These are phyloP conservation scores for Cyclopterus lumpus DNA, from an alignment of 2,797 vertebrate genomes.

Conservation along the genomic window DNA sequence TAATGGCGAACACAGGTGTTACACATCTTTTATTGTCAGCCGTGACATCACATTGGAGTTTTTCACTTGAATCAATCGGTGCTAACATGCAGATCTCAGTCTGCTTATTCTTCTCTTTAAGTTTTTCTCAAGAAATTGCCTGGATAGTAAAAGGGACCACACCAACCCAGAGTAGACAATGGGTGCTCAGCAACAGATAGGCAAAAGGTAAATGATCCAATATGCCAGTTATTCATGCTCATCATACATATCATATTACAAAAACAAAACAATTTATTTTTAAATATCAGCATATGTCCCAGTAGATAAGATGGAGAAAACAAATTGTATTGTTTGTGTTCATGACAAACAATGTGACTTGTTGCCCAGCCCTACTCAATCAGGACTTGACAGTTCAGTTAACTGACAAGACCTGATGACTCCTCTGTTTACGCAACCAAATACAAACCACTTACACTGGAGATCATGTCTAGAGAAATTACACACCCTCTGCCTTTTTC, in stretches of 20 bases:
- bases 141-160: background rate
- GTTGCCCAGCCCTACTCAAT: background rate
- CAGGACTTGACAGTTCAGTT: background rate
- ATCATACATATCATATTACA: background rate
- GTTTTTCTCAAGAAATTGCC: background rate
- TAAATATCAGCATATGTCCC: background rate
- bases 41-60: background rate
- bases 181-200: background rate
- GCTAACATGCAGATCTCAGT: background rate
- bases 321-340: background rate
- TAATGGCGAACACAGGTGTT: background rate
- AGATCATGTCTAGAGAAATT: constrained; percentile 28
- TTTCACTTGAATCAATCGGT: background rate
- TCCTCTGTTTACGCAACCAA: constrained; percentile 12
- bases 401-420: background rate
- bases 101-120: background rate
- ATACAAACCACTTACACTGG: background rate
- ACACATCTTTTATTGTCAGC: background rate
- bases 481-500: constrained; percentile 30
- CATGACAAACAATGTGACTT: background rate
- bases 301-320: background rate
- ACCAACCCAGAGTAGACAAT: background rate
- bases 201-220: background rate
- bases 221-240: background rate
- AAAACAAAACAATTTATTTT: background rate